Conservation (phyloP, 2,888 invertebrate genomes). For the Scrobipalpa atriplicella region DNA sequence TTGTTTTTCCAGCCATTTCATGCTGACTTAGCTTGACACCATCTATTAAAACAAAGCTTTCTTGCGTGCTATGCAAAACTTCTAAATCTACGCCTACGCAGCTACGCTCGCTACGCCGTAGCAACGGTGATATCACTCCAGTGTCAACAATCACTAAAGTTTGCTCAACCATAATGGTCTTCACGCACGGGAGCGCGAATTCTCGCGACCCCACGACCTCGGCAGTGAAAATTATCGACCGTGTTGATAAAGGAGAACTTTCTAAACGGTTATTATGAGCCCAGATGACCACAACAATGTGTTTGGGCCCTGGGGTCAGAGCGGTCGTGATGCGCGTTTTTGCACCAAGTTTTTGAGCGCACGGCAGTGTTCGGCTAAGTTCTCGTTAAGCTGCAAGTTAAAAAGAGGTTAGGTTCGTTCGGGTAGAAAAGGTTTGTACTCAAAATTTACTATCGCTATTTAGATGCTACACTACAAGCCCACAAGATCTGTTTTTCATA, state of each 20-base stretch:
- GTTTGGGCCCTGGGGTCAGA: conserved; percentile 38
- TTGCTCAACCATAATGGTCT: conserved; percentile 35
- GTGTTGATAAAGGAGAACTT: conserved; percentile 66
- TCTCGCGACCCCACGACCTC: conserved; percentile 55
- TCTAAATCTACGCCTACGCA: not conserved
- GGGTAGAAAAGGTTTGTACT: too few species aligned
- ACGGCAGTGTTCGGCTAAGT: conserved; percentile 34
- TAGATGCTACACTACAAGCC: too few species aligned
- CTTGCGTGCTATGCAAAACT: not conserved
- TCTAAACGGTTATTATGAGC: conserved; percentile 66
- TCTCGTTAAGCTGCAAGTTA: not conserved
- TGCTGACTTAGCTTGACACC: too few species aligned
- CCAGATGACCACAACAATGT: conserved; percentile 41
- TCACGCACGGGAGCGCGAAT: conserved; percentile 54
- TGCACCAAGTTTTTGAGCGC: conserved; percentile 40
- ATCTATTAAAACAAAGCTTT: not conserved
- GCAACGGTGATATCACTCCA: not conserved
- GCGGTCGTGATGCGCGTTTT: conserved; percentile 56
- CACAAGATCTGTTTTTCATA: too few species aligned
- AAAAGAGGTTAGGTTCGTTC: too few species aligned
- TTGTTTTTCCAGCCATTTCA: too few species aligned
- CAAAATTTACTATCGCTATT: too few species aligned
- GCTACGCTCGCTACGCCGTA: not conserved
- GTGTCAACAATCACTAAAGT: conserved; percentile 7
- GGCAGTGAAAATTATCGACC: conserved; percentile 52